Evolutionary conservation across 2,888 invertebrate genomes (phyloP).

Genomic region (Metellina segmentata): DNA sequence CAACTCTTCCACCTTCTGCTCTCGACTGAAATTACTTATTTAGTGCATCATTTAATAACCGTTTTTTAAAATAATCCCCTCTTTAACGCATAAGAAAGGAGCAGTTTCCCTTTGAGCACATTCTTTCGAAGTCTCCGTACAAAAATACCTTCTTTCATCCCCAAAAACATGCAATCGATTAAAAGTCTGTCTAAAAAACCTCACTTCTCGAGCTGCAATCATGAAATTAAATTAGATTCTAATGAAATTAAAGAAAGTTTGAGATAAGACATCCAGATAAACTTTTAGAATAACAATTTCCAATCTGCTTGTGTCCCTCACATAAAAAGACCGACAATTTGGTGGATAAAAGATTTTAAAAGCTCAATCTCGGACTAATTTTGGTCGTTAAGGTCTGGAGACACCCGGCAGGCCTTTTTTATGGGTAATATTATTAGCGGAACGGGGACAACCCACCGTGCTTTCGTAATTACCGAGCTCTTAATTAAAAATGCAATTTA

Average conservation of each 20-base stretch:
- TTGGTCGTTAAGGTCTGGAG: conserved; percentile 21
- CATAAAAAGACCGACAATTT: conserved; percentile 44
- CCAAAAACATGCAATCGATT: conserved; percentile 36
- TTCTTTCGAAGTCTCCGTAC: neutral
- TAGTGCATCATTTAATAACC: neutral
- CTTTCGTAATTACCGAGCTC: conserved; percentile 48
- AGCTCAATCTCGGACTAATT: conserved; percentile 42
- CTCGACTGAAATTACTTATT: neutral
- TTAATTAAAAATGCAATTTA: conserved; percentile 57
- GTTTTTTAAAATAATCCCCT: neutral
- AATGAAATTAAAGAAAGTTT: conserved; percentile 70
- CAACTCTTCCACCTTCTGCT: neutral
- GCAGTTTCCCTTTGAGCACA: too few relatives aligned
- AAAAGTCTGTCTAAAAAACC: neutral
- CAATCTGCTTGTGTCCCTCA: conserved; percentile 18
- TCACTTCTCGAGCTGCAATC: conserved; percentile 51
- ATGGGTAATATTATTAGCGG: conserved; percentile 29
- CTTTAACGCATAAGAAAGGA: neutral
- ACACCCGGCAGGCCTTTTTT: conserved; percentile 26
- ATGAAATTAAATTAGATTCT: conserved; percentile 73
- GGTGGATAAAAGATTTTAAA: conserved; percentile 28
- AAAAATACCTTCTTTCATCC: conserved; percentile 10
- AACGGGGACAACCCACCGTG: conserved; percentile 16
- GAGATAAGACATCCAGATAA: conserved; percentile 34
- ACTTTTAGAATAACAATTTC: conserved; percentile 32